A percentile compares a stretch with the other conserved stretches of the same genome.
Evolutionary conservation across 53 echinoderm and acorn worm species (phyloP).

Genomic region (Holothuria leucospilota): DNA sequence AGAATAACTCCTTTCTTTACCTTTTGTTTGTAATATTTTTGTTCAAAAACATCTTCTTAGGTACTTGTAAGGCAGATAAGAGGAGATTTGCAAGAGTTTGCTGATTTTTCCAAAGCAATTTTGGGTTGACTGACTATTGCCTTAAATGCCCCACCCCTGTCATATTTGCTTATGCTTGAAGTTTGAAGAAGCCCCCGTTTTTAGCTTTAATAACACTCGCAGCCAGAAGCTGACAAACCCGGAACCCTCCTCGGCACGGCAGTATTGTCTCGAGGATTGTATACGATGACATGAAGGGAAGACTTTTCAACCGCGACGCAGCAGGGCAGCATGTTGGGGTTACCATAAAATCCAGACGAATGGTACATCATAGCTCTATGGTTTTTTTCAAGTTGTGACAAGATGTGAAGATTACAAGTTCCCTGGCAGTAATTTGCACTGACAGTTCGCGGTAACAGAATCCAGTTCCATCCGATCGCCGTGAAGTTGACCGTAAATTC

Average conservation of each 20-base stretch:
- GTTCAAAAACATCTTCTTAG: too few relatives aligned
- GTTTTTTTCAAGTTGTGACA: background rate
- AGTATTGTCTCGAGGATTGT: background rate
- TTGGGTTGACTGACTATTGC: too few relatives aligned
- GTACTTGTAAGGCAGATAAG: too few relatives aligned
- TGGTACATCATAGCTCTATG: constrained; percentile 8
- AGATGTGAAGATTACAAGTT: background rate
- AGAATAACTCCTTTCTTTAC: too few relatives aligned
- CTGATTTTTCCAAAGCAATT: too few relatives aligned
- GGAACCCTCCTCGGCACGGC: background rate
- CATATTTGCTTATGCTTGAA: background rate
- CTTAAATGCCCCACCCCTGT: background rate
- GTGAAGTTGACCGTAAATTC: constrained; percentile 12
- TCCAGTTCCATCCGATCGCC: constrained; percentile 1
- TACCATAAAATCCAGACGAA: too few relatives aligned
- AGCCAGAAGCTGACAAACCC: constrained; percentile 12
- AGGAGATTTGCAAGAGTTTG: too few relatives aligned
- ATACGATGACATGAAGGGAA: background rate
- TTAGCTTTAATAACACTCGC: background rate
- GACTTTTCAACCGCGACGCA: constrained; percentile 12
- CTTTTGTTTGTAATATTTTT: too few relatives aligned
- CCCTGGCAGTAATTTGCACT: constrained; percentile 21
- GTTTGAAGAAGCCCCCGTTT: background rate
- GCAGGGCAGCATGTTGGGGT: constrained; percentile 1
- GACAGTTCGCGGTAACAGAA: background rate